Base-by-base conservation (phyloP, 2,113 vertebrate genomes). In the Bujurquina vittata region DNA sequence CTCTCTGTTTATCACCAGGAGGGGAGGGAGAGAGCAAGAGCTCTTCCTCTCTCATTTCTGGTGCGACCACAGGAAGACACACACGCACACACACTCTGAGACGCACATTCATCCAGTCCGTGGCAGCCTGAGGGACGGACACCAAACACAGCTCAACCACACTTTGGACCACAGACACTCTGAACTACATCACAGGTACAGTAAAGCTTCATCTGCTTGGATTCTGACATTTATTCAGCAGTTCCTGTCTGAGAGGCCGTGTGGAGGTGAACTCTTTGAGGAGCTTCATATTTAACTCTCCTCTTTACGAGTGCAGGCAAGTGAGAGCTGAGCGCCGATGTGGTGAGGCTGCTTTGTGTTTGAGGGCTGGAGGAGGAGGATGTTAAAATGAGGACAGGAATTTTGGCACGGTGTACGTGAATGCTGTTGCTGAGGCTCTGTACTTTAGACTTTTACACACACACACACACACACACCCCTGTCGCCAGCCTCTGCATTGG, bases 1-100 rank as follows among this genome's bases (percentile, higher is more conserved):
- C 87, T 95, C 88, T 93, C 85, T 96, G 95, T 96, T 96, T 96
- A 95, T 96, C 91, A 93, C 90, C 91, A 87, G 85, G 81, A 84
- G 80, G 89, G 88, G 88, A 61, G 23, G 40, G 77, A 55, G 58
- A 62, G 49, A 15, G 63, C 0, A 37, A 7, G 65, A 69, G 62
- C 52, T 54, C 1, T 37, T 40, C 63, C 67, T 69, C 80, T 67
- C 78, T 85, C 82, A 55, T 75, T 91, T 82, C 86, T 82, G 54
- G 60, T 40, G 72, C 84, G 73, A 73, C 75, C 81, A 83, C 79
- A 75, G 40, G 14, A 29, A 46, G 54, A 84, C 86, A 77, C 82
- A 75, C 78, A 77, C 46, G 80, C 86, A 60, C 82, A 75, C 81
- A 79, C 80, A 79, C 80, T 69, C 43, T 0, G 65, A 72, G 22